Percentiles rank a stretch among this genome's conserved stretches.
phyloP scores from a whole-genome alignment of 2,113 vertebrate genomes.

The Archocentrus centrarchus region DNA sequence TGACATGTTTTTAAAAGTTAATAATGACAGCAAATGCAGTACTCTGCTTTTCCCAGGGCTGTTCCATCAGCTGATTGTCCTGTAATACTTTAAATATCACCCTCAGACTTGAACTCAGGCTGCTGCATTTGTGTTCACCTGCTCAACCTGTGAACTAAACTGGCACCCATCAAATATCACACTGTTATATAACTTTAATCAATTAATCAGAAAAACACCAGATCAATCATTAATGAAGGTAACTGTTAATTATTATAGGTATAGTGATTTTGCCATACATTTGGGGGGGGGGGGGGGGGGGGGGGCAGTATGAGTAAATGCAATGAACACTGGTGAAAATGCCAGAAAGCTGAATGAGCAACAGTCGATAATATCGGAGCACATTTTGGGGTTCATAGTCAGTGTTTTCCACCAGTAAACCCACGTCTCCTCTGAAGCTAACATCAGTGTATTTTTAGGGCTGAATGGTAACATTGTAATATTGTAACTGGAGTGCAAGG shows the following conservation, averaged over 20 bases:
- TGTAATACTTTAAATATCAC: background rate
- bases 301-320: too few relatives aligned
- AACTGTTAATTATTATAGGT: background rate
- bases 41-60: background rate
- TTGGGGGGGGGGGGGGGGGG: too few relatives aligned
- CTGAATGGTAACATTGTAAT: slow-evolving; percentile 50
- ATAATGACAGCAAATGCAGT: background rate
- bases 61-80: background rate
- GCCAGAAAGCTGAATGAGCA: background rate
- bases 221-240: background rate
- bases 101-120: too few relatives aligned
- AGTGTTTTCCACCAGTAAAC: background rate
- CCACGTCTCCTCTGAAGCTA: background rate
- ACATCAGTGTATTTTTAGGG: slow-evolving; percentile 22
- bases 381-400: background rate
- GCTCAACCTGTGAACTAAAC: background rate
- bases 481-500: slow-evolving; percentile 15
- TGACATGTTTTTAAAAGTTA: background rate
- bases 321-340: background rate
- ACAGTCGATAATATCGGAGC: background rate
- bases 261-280: background rate
- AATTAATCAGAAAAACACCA: background rate
- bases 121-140: too few relatives aligned
- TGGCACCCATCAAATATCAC: background rate
- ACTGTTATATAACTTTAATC: background rate